Percentiles rank a stretch among this genome's conserved stretches.
Conservation (phyloP, 2,113 vertebrate species). For the Malaclemys terrapin region DNA sequence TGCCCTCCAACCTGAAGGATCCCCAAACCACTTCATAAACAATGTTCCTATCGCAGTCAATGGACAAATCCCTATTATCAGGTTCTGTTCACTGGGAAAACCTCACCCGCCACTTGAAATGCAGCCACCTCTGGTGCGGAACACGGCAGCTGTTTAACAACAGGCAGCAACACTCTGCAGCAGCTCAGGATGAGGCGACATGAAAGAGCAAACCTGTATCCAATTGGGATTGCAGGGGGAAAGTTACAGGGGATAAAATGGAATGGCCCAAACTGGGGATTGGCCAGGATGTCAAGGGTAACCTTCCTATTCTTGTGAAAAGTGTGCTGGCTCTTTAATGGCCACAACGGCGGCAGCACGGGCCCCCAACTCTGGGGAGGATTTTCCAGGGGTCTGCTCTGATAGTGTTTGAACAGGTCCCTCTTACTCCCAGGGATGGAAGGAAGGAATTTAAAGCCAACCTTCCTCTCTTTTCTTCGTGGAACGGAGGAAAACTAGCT, state of each 20-base stretch:
- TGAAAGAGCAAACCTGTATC: not conserved
- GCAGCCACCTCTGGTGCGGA: fast-evolving
- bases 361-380: not conserved
- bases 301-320: not conserved
- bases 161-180: not conserved
- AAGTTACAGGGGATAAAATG: not conserved
- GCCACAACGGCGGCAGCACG: fast-evolving
- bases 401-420: not conserved
- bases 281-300: not conserved
- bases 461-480: not conserved
- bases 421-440: too few relatives aligned
- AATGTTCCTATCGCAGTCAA: not conserved
- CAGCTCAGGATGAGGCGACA: not conserved
- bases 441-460: not conserved
- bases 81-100: not conserved
- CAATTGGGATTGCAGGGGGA: not conserved
- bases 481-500: not conserved
- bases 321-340: not conserved
- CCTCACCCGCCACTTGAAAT: not conserved
- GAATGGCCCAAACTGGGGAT: not conserved
- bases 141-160: not conserved
- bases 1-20: not conserved
- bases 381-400: not conserved
- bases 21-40: not conserved
- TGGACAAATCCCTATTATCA: not conserved